Base-by-base conservation (phyloP, 2,797 vertebrate genomes). In the Siniperca undulata region DNA sequence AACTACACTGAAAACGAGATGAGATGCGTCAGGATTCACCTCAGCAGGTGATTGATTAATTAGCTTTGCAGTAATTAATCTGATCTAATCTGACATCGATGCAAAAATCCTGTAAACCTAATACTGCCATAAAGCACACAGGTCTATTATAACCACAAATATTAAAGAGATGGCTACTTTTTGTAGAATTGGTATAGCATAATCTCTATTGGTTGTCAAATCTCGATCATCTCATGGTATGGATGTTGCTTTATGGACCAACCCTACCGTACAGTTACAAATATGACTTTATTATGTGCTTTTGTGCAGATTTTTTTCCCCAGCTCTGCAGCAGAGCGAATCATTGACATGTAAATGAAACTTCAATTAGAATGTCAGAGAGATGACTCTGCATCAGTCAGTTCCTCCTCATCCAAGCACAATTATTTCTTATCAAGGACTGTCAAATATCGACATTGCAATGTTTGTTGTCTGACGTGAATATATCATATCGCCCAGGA, bases 91-190 rank as follows among this genome's bases (percentile, higher is more conserved):
- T 13, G 40, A 42, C 40, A 42, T 42, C 40, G 11, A 38, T 67
- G 66, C 10, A 59, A 77, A 59, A 68, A 58, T 67, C n/a, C 52
- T 61, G 34, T 70, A 53, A 80, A 46, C 20, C 4, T 48, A 22
- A 34, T 61, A 22, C n/a, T 78, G 5, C 4, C 8, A 40, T 61
- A 24, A 53, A 66, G 1, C 14, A 27, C 7, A 53, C 13, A 22
- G 12, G 13, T 58, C 20, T 27, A 2, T 75, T 17, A 22, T 42
- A n/a, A 36, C 5, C 17, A 22, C 52, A 27, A 0, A 61, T 56
- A 22, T 70, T 27, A 46, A 34, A 53, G 13, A 60, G 8, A 34
- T 19, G 17, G 14, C n/a, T 34, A 9, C 9, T 72, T 61, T 61
- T 65, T 70, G 12, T 70, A 14, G 22, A 77, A 24, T 38, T 6